Percentiles rank a stretch among this genome's conserved stretches.
Evolutionary conservation across 2,888 invertebrate genomes (phyloP).

Genomic region (Hemaris fuciformis): DNA sequence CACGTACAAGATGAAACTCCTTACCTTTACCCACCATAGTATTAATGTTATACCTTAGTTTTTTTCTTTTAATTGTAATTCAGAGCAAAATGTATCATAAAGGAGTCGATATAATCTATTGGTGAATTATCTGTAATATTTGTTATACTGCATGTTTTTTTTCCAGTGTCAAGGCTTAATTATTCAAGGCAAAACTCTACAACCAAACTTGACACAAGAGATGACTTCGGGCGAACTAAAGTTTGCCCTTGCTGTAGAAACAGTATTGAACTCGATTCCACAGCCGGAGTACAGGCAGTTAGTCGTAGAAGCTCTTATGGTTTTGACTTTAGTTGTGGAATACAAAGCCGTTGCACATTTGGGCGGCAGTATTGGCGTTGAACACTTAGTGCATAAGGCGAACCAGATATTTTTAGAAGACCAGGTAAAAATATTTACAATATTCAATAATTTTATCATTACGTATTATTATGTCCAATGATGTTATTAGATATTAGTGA

Average conservation of each 20-base stretch:
- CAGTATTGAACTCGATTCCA: slow-evolving; percentile 97
- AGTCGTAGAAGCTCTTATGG: slow-evolving; percentile 98
- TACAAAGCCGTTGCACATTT: slow-evolving; percentile 89
- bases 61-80: no score
- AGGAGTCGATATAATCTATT: no score
- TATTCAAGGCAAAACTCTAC: slow-evolving; percentile 94
- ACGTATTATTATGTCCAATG: no score
- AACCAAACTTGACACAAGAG: slow-evolving; percentile 97
- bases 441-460: no score
- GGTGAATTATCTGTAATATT: not conserved
- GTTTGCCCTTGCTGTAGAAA: slow-evolving; percentile 98
- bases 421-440: slow-evolving; percentile 83
- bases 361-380: slow-evolving; percentile 92
- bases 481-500: no score
- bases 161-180: slow-evolving; percentile 93
- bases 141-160: not conserved
- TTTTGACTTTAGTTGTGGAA: slow-evolving; percentile 94
- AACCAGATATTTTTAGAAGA: slow-evolving; percentile 97
- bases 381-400: slow-evolving; percentile 95
- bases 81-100: no score
- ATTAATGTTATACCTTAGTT: no score
- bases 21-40: no score
- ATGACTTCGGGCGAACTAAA: slow-evolving; percentile 99
- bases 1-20: no score
- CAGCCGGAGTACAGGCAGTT: slow-evolving; percentile 99